Conservation (phyloP, 2,888 invertebrate species). For the Pyrocoelia pectoralis region DNA sequence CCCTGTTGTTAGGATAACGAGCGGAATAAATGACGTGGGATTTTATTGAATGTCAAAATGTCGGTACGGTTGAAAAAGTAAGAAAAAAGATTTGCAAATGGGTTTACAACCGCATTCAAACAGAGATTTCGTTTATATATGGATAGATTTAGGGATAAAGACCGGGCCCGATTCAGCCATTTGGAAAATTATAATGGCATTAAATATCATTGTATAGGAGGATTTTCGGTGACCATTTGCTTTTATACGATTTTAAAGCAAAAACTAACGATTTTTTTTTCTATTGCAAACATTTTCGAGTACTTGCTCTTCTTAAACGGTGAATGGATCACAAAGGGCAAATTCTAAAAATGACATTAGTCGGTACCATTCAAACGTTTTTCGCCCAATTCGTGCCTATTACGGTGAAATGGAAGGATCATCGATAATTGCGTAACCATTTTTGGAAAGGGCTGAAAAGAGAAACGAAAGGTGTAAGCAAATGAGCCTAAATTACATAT, state of each 20-base stretch:
- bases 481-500: too few relatives aligned
- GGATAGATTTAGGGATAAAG: conserved; percentile 43
- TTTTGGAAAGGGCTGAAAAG: too few relatives aligned
- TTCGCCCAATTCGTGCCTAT: too few relatives aligned
- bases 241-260: conserved; percentile 1
- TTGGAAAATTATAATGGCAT: conserved; percentile 56
- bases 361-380: too few relatives aligned
- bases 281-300: background rate
- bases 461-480: too few relatives aligned
- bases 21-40: conserved; percentile 47
- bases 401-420: too few relatives aligned
- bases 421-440: too few relatives aligned
- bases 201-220: conserved; percentile 41
- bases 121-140: conserved; percentile 42
- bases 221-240: conserved; percentile 24
- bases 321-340: too few relatives aligned
- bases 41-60: conserved; percentile 47
- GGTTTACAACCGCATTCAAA: conserved; percentile 41
- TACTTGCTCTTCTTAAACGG: too few relatives aligned
- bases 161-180: conserved; percentile 44
- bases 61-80: conserved; percentile 42
- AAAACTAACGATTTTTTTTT: background rate
- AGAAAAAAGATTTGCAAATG: conserved; percentile 43
- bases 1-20: conserved; percentile 15
- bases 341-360: too few relatives aligned